Evolutionary conservation across 2,797 vertebrate genomes (phyloP).

Genomic region (Acanthurus lineatus): DNA sequence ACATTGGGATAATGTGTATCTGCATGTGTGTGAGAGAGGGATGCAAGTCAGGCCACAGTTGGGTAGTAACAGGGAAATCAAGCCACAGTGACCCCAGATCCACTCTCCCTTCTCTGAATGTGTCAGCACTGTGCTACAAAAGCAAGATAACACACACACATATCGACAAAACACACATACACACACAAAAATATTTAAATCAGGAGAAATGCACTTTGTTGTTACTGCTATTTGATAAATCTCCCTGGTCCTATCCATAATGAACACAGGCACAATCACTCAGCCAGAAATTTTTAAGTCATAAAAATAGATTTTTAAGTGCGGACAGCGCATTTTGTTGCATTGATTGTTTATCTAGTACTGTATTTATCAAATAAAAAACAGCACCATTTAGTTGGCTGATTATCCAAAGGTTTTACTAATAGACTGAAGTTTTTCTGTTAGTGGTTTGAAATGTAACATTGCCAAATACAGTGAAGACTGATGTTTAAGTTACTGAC

Average conservation of each 20-base stretch:
- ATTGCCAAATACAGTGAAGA: conserved; percentile 12
- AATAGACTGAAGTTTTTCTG: conserved; percentile 38
- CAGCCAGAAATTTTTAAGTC: conserved; percentile 27
- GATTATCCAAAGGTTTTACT: conserved; percentile 58
- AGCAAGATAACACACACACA: conserved; percentile 29
- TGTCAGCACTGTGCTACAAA: conserved; percentile 33
- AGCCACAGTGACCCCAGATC: conserved; percentile 33
- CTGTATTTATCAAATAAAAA: conserved; percentile 69
- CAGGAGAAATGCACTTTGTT: conserved; percentile 17
- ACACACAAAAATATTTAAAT: conserved; percentile 12
- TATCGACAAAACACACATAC: conserved; percentile 11
- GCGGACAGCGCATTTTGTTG: conserved; percentile 50
- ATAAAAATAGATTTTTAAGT: conserved; percentile 69
- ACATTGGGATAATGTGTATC: conserved; percentile 13
- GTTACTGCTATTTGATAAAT: conserved; percentile 23
- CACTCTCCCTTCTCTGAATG: conserved; percentile 25
- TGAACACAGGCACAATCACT: conserved; percentile 45
- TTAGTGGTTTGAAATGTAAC: conserved; percentile 35
- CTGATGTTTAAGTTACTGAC: conserved; percentile 14
- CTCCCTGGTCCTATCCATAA: conserved; percentile 33
- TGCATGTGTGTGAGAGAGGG: conserved; percentile 22
- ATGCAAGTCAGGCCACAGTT: conserved; percentile 47
- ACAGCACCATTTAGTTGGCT: conserved; percentile 73
- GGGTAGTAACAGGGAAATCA: conserved; percentile 43
- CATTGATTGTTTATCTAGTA: conserved; percentile 70